Conservation (phyloP, 1,140 invertebrate genomes). For the Heliconius hewitsoni region DNA sequence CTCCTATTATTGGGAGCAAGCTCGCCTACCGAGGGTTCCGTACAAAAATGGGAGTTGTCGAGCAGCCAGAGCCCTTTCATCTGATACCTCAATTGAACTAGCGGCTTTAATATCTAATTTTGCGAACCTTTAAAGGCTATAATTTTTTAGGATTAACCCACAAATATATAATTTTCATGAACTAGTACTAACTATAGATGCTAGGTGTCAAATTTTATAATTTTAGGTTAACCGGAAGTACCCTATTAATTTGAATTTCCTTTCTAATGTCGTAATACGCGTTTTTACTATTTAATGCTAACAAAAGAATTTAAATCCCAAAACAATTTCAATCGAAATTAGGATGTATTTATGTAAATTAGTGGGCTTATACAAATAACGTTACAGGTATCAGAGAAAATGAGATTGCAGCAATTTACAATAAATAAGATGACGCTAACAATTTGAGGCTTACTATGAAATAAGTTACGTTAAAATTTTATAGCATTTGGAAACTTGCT, state of each 20-base stretch:
- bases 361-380: background rate
- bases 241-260: too few species aligned
- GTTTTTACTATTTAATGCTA: background rate
- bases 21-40: too few species aligned
- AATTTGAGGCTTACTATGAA: background rate
- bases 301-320: background rate
- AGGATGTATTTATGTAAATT: conserved; percentile 1
- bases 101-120: too few species aligned
- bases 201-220: too few species aligned
- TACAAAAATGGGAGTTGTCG: too few species aligned
- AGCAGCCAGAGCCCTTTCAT: too few species aligned
- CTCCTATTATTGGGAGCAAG: background rate
- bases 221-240: too few species aligned
- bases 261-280: background rate
- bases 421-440: background rate
- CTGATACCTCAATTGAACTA: too few species aligned
- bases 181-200: too few species aligned
- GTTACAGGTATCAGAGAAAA: background rate
- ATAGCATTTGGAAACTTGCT: background rate
- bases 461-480: background rate
- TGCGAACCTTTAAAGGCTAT: too few species aligned
- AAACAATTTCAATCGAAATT: conserved; percentile 4
- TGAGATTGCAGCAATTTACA: background rate
- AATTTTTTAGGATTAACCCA: too few species aligned
- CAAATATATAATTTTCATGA: too few species aligned